Base-by-base conservation (phyloP, 2,113 vertebrate species). In the Megaleporinus macrocephalus region DNA sequence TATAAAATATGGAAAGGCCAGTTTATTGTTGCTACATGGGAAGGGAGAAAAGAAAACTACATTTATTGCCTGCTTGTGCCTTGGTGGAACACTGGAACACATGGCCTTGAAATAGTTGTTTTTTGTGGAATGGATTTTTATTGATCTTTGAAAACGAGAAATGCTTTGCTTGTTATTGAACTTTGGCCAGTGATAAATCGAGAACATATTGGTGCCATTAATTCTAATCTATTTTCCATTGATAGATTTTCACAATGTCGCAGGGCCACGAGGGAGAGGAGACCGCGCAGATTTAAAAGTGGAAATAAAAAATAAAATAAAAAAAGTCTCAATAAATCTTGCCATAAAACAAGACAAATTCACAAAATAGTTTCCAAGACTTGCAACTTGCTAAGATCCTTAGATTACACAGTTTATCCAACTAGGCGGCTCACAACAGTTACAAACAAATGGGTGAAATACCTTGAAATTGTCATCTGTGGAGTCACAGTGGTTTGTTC, bases 381-480 rank as follows among this genome's bases (percentile, higher is more conserved):
- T 10, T 71, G 9, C 53, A 62, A 62, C 6, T 47, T 62, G 47
- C 30, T 29, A 24, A 27, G 29, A 44, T 73, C 76, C 33, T 36
- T 22, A 79, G 47, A 74, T 78, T 76, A 73, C 16, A 22, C 36
- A 51, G 62, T 29, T 73, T 62, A 55, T 41, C 16, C 16, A 57
- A 59, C 83, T 44, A 80, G 82, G 83, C 79, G 63, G 63, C 51
- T 41, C 55, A 30, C 30, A 73, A 24, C 27, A 47, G 78, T 76
- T 59, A 49, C 36, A 76, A 30, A 71, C 41, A 36, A 78, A 82
- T 29, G 68, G 27, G n/a, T 57, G 18, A 83, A 87, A 83, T 81
- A 79, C 73, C 78, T 87, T 70, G 88, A 80, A 85, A 77, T 84
- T 85, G 88, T 89, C 89, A 89, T 90, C 85, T 87, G 79, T 77